These are phyloP conservation scores for Paracentrotus lividus DNA, from an alignment of 53 echinoderm and acorn worm genomes.

Conservation along the genomic window DNA sequence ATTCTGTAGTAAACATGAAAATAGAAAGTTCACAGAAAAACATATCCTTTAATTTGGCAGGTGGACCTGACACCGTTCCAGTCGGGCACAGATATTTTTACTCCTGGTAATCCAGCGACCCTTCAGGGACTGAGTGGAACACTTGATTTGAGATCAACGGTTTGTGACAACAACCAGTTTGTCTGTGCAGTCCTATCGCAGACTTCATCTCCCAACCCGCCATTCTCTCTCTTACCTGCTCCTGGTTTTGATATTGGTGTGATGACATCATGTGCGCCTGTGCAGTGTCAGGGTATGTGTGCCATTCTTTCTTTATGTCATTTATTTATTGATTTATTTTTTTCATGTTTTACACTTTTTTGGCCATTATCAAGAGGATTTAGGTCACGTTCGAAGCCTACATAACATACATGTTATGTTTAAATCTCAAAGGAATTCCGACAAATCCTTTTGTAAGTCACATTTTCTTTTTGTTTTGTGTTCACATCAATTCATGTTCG, in stretches of 20 bases:
- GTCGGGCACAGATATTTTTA: constrained; percentile 50
- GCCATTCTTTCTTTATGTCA: not conserved
- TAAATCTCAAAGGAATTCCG: too few species aligned
- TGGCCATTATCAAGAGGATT: too few species aligned
- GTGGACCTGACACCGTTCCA: constrained; percentile 56
- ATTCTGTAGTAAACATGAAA: too few species aligned
- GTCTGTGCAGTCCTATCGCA: constrained; percentile 77
- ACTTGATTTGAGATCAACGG: constrained; percentile 38
- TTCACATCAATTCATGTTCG: too few species aligned
- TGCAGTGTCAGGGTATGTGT: constrained; percentile 77
- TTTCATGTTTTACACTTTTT: too few species aligned
- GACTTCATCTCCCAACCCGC: constrained; percentile 70
- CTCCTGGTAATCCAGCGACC: constrained; percentile 36
- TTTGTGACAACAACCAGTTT: constrained; percentile 59
- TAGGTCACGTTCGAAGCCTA: too few species aligned
- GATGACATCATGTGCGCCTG: constrained; percentile 77
- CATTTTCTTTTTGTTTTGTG: too few species aligned
- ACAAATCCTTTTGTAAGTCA: too few species aligned
- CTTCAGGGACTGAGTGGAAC: constrained; percentile 56
- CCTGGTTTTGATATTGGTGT: constrained; percentile 54
- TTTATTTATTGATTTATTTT: too few species aligned
- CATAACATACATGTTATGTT: too few species aligned
- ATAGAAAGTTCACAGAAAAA: too few species aligned
- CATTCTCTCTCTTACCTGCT: constrained; percentile 78
- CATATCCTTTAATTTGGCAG: too few species aligned